Conservation (phyloP, 2,113 vertebrate genomes). For the Spea multiplicata region DNA sequence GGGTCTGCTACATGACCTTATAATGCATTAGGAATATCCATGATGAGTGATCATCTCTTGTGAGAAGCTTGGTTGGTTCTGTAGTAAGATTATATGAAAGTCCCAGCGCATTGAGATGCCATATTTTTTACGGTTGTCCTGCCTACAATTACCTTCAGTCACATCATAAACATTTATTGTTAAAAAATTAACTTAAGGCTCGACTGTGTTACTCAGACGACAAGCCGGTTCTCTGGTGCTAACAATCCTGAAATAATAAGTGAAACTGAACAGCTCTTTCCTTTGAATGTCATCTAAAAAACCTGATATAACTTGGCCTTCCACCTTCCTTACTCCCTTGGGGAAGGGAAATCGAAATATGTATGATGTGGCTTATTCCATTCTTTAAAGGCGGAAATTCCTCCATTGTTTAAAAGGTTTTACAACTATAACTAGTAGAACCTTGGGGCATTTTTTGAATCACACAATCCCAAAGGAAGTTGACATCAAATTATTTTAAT, state of each 20-base stretch:
- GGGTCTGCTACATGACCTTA: too few relatives aligned
- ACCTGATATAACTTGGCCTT: neutral
- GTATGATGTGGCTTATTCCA: slow-evolving; percentile 52
- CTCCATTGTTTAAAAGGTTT: slow-evolving; percentile 55
- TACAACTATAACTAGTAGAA: slow-evolving; percentile 47
- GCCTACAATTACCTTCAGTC: too few relatives aligned
- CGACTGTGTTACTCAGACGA: slow-evolving; percentile 47
- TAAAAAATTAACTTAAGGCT: slow-evolving; percentile 42
- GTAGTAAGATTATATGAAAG: too few relatives aligned
- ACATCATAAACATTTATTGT: slow-evolving; percentile 50
- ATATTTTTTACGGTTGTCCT: too few relatives aligned
- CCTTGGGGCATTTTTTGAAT: slow-evolving; percentile 52
- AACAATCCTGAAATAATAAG: slow-evolving; percentile 5
- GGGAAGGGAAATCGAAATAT: slow-evolving; percentile 39
- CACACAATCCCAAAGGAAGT: slow-evolving; percentile 53
- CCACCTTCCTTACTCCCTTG: slow-evolving; percentile 40
- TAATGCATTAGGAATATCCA: too few relatives aligned
- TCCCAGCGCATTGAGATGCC: too few relatives aligned
- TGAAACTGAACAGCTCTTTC: slow-evolving; percentile 26
- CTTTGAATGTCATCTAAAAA: slow-evolving; percentile 36
- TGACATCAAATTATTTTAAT: slow-evolving; percentile 57
- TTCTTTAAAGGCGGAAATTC: slow-evolving; percentile 51
- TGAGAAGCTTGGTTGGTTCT: too few relatives aligned
- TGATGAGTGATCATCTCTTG: too few relatives aligned
- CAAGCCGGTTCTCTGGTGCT: slow-evolving; percentile 43